A percentile compares a stretch with the other conserved stretches of the same genome.
phyloP scores from a whole-genome alignment of 1,140 invertebrate genomes.

The Potamilus streckersoni region DNA sequence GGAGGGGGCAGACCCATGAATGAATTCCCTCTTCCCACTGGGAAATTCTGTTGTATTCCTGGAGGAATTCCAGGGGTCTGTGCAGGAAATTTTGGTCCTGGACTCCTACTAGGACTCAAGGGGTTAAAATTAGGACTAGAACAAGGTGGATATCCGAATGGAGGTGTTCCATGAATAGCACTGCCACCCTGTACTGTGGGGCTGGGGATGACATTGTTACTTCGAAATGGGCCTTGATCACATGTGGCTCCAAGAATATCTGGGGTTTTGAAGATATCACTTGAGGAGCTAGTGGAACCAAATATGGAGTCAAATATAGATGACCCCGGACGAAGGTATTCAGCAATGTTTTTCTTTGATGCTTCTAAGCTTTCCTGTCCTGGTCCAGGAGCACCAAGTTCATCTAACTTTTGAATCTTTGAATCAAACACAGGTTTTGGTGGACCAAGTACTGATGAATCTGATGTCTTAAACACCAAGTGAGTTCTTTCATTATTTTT shows the following conservation, averaged over 20 bases:
- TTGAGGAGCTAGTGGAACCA: slow-evolving; percentile 25
- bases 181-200: slow-evolving; percentile 12
- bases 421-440: slow-evolving; percentile 45
- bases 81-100: slow-evolving; percentile 29
- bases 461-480: slow-evolving; percentile 75
- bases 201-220: slow-evolving; percentile 44
- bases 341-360: slow-evolving; percentile 65
- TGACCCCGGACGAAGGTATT: slow-evolving; percentile 63
- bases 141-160: slow-evolving; percentile 36
- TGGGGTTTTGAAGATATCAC: slow-evolving; percentile 47
- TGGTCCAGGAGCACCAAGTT: slow-evolving; percentile 34
- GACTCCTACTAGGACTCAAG: slow-evolving; percentile 25
- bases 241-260: slow-evolving; percentile 65
- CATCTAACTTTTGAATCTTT: slow-evolving; percentile 23
- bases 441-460: slow-evolving; percentile 46
- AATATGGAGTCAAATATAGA: slow-evolving; percentile 48
- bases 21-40: no score
- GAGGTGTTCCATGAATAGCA: no score
- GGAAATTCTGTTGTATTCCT: slow-evolving; percentile 34
- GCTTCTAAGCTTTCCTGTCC: slow-evolving; percentile 62
- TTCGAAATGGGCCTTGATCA: slow-evolving; percentile 60
- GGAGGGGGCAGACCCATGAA: slow-evolving; percentile 54
- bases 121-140: slow-evolving; percentile 28
- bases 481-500: slow-evolving; percentile 79
- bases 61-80: slow-evolving; percentile 35